Conservation (phyloP, 1,140 invertebrate species). For the Melanaphis sacchari region DNA sequence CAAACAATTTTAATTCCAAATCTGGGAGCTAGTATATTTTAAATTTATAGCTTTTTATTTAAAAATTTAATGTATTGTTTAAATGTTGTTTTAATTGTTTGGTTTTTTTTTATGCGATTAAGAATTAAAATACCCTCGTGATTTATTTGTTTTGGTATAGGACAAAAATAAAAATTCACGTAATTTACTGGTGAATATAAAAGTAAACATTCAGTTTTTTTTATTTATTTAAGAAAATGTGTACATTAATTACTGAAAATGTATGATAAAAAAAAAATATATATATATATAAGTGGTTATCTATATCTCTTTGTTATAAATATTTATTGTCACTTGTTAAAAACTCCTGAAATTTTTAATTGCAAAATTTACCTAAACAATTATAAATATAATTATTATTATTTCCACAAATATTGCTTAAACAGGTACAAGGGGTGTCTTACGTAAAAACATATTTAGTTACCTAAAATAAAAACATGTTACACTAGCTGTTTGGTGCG, state of each 20-base stretch:
- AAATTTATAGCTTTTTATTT: neutral
- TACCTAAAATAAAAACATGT: neutral
- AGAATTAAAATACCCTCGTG: neutral
- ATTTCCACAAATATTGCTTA: neutral
- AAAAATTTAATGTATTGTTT: neutral
- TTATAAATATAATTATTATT: too few species aligned
- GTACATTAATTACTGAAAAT: neutral
- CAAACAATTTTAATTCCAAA: neutral
- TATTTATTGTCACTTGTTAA: too few species aligned
- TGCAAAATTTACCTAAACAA: too few species aligned
- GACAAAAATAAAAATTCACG: neutral
- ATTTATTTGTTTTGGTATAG: neutral
- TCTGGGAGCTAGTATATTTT: neutral
- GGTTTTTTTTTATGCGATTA: neutral
- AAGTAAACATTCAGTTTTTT: neutral
- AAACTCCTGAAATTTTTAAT: too few species aligned
- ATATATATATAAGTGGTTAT: neutral
- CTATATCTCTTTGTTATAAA: neutral
- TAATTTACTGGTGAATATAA: neutral
- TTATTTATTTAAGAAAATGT: neutral
- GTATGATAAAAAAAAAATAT: neutral
- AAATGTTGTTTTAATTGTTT: neutral
- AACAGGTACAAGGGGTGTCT: neutral
- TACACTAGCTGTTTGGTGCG: neutral
- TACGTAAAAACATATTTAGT: neutral